Percentiles rank a stretch among this genome's conserved stretches.
phyloP scores from a whole-genome alignment of 2,113 vertebrate species.

The Calyptomena viridis region DNA sequence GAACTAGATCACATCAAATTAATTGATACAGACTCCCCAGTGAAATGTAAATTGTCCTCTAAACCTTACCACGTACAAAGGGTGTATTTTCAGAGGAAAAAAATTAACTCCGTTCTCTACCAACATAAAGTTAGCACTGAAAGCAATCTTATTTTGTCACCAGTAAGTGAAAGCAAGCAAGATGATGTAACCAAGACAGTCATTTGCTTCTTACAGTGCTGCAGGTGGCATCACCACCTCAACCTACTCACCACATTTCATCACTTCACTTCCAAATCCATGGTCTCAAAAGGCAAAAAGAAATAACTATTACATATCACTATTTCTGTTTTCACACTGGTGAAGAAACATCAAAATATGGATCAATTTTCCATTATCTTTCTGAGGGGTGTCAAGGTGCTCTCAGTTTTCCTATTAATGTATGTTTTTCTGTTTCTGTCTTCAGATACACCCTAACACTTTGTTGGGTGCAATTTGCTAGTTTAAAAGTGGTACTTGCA shows the following conservation, averaged over 20 bases:
- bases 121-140: background rate
- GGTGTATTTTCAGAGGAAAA: background rate
- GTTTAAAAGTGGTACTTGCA: background rate
- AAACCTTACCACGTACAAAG: background rate
- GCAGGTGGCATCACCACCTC: background rate
- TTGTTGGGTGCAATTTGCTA: background rate
- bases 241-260: conserved; percentile 49
- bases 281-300: background rate
- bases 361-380: background rate
- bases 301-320: background rate
- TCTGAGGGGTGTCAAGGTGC: background rate
- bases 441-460: background rate
- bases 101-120: background rate
- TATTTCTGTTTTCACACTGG: background rate
- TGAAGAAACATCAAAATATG: background rate
- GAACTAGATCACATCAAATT: background rate
- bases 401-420: background rate
- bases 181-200: background rate
- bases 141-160: background rate
- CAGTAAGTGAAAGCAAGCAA: background rate
- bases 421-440: background rate
- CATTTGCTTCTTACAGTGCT: background rate
- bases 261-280: background rate
- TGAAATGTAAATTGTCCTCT: background rate
- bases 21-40: background rate